phyloP scores from a whole-genome alignment of 2,888 invertebrate genomes.

The Timema podura region DNA sequence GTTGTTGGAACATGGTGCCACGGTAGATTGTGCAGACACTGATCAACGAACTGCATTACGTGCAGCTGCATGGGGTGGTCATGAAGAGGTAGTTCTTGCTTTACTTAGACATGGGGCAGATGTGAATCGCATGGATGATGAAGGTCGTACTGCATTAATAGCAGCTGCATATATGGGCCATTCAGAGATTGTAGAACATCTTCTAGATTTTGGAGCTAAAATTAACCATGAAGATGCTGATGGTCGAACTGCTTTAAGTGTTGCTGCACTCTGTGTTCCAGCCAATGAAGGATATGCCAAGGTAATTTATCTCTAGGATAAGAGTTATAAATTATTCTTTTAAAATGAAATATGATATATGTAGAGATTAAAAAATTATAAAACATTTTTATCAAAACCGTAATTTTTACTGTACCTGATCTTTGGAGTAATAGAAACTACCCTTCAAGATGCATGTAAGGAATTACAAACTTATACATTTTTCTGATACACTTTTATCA shows the following conservation, averaged over 20 bases:
- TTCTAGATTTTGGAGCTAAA: constrained; percentile 75
- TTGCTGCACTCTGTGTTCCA: constrained; percentile 79
- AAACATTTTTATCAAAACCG: too few relatives aligned
- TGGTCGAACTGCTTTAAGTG: constrained; percentile 81
- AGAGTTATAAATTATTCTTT: constrained; percentile 37
- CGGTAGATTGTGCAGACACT: constrained; percentile 81
- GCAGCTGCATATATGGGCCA: constrained; percentile 97
- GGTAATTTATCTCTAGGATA: constrained; percentile 35
- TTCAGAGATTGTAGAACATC: constrained; percentile 80
- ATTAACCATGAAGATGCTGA: constrained; percentile 85
- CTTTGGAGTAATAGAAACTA: too few relatives aligned
- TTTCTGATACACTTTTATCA: too few relatives aligned
- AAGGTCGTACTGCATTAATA: constrained; percentile 86
- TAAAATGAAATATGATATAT: constrained; percentile 32
- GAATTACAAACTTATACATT: too few relatives aligned
- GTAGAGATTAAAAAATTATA: too few relatives aligned
- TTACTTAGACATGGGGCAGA: constrained; percentile 65
- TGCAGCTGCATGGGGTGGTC: constrained; percentile 92
- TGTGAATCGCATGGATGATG: constrained; percentile 80
- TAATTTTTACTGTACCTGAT: too few relatives aligned
- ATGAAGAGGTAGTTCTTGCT: constrained; percentile 75
- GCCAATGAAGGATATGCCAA: constrained; percentile 70
- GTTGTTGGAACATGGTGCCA: constrained; percentile 71
- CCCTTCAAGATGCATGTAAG: too few relatives aligned
- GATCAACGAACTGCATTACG: constrained; percentile 86